phyloP scores from a whole-genome alignment of 2,888 invertebrate genomes.

The Trichogramma dendrolimi region DNA sequence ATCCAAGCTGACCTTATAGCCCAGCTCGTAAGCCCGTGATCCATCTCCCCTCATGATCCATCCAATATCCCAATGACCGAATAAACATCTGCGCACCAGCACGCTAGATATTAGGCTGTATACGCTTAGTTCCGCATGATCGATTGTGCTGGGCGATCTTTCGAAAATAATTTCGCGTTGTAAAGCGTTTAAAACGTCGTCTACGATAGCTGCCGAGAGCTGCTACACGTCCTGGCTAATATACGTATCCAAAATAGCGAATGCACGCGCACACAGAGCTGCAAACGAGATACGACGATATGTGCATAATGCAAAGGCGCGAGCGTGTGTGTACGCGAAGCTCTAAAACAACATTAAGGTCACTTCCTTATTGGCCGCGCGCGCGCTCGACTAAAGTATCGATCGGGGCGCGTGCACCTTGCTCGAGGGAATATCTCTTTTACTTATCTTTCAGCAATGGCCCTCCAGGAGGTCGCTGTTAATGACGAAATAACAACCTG shows the following conservation, averaged over 20 bases:
- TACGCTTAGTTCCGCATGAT: too few relatives aligned
- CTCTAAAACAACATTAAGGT: conserved; percentile 20
- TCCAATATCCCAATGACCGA: too few relatives aligned
- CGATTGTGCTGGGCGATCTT: too few relatives aligned
- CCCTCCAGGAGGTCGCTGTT: conserved; percentile 5
- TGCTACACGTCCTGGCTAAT: neutral
- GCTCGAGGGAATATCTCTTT: conserved; percentile 10
- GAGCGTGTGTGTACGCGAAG: neutral
- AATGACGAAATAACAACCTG: conserved; percentile 3
- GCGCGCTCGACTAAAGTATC: neutral
- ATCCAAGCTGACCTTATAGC: too few relatives aligned
- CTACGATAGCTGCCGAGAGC: conserved; percentile 10
- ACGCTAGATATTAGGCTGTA: too few relatives aligned
- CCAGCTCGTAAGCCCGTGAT: too few relatives aligned
- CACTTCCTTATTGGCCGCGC: conserved; percentile 18
- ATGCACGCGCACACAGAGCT: too few relatives aligned
- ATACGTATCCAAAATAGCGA: neutral
- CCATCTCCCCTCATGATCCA: too few relatives aligned
- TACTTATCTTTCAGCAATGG: conserved; percentile 2
- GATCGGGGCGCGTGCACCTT: conserved; percentile 2
- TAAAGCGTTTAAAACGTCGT: conserved; percentile 19
- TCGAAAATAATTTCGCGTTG: neutral
- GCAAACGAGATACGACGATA: too few relatives aligned
- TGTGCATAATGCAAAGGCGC: too few relatives aligned
- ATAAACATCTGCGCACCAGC: too few relatives aligned